Conservation (phyloP, 1,140 invertebrate genomes). For the Eriocheir sinensis region DNA sequence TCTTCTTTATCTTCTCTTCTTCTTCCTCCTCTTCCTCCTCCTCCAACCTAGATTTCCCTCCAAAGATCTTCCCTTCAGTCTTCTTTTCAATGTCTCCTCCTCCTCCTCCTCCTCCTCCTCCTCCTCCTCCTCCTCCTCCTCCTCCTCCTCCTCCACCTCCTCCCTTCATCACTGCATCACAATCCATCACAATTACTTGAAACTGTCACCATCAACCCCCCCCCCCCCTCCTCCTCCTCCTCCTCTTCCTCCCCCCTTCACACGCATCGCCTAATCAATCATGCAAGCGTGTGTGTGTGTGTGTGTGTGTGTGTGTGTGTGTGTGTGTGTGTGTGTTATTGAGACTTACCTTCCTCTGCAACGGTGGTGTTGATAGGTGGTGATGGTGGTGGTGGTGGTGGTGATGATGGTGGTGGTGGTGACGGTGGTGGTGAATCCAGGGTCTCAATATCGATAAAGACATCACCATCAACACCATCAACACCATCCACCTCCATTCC, state of each 20-base stretch:
- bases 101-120: neutral
- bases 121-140: neutral
- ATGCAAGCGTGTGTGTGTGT: neutral
- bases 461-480: neutral
- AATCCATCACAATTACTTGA: neutral
- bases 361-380: neutral
- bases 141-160: neutral
- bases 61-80: neutral
- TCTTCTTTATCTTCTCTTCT: neutral
- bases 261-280: constrained; percentile 23
- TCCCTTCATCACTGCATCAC: neutral
- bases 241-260: neutral
- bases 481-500: neutral
- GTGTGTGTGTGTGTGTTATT: no score
- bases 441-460: neutral
- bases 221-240: neutral
- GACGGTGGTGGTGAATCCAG: neutral
- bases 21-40: neutral
- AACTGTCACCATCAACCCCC: neutral
- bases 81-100: neutral
- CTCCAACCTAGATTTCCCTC: neutral
- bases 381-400: neutral
- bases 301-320: constrained; percentile 16
- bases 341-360: neutral
- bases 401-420: neutral